A percentile compares a stretch with the other conserved stretches of the same genome.
These are phyloP conservation scores for Antechinus stuartii DNA, from an alignment of 2,113 vertebrate species.

Conservation along the genomic window DNA sequence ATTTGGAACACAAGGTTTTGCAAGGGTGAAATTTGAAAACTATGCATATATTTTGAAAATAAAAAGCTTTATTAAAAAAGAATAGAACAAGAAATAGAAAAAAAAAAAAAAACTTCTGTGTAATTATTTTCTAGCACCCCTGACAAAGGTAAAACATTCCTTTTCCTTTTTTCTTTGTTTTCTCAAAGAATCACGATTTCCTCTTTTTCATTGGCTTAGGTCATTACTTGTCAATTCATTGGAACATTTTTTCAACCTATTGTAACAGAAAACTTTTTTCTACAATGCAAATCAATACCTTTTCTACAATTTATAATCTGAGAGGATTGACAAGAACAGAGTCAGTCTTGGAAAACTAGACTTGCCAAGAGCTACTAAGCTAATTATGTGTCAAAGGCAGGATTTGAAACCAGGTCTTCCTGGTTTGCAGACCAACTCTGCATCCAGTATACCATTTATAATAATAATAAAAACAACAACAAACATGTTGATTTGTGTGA, in stretches of 20 bases:
- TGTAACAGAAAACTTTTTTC: not conserved
- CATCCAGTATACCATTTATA: not conserved
- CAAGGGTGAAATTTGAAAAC: too few species aligned
- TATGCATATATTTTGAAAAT: too few species aligned
- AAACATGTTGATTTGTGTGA: not conserved
- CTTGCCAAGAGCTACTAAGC: not conserved
- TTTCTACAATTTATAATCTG: not conserved
- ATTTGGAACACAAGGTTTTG: too few species aligned
- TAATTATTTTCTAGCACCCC: constrained; percentile 46
- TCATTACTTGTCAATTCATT: not conserved
- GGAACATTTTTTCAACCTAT: not conserved
- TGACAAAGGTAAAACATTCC: constrained; percentile 40
- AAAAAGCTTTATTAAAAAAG: too few species aligned
- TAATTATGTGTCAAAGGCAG: not conserved
- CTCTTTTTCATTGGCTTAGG: constrained; percentile 67
- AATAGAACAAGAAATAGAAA: too few species aligned
- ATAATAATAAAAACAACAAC: not conserved
- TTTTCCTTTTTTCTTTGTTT: constrained; percentile 55
- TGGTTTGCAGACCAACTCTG: not conserved
- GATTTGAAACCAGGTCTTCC: not conserved
- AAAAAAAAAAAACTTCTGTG: constrained; percentile 1
- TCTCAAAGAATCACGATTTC: constrained; percentile 56
- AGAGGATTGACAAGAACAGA: not conserved
- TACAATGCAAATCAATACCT: not conserved
- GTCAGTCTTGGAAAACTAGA: not conserved